Base-by-base conservation (phyloP, 2,113 vertebrate species). In the Callospermophilus lateralis region DNA sequence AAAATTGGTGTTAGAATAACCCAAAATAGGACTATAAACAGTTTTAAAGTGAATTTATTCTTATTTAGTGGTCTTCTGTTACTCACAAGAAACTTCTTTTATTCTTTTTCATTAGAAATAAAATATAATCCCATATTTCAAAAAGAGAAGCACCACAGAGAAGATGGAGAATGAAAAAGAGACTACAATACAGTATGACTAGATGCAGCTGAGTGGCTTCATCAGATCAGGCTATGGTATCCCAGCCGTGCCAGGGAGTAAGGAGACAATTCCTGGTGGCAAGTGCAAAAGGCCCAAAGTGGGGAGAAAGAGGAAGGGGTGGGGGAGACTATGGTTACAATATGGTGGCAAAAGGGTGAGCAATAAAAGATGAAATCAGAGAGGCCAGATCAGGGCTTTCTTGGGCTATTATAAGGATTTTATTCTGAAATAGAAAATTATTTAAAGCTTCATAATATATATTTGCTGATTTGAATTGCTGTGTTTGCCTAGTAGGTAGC, bases 401-500 rank as follows among this genome's bases (percentile, higher is more conserved):
- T 24, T 76, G 39, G 53, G n/a, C 28, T n/a, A 74, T 12, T 6
- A 39, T 58, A 94, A 94, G 42, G 92, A 95, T 88, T 84, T 92
- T 84, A 81, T 79, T 93, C 28, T 95, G 84, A 96, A 51, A 93
- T 19, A n/a, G 30, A 3, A 84, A 90, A 11, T 90, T 94, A 91
- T 74, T 90, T 92, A 93, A 90, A 51, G 19, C 11, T 90, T 73
- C 34, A 22, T 89, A 65, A 80, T 61, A 89, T 39, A 79, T 39
- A 84, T 76, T 55, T 89, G 37, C 81, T 58, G 2, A 39, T 88
- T 68, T 95, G 39, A 96, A 96, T 61, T 96, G 88, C 55, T 90
- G 12, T 42, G 42, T 85, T 94, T 90, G 72, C 77, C 63, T 88
- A 88, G n/a, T 81, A 77, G 70, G 70, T 79, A 96, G 48, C 63